Percentiles rank a stretch among this genome's conserved stretches.
These are phyloP conservation scores for Mastomys natalensis DNA, from an alignment of 2,113 vertebrate species.

Conservation along the genomic window DNA sequence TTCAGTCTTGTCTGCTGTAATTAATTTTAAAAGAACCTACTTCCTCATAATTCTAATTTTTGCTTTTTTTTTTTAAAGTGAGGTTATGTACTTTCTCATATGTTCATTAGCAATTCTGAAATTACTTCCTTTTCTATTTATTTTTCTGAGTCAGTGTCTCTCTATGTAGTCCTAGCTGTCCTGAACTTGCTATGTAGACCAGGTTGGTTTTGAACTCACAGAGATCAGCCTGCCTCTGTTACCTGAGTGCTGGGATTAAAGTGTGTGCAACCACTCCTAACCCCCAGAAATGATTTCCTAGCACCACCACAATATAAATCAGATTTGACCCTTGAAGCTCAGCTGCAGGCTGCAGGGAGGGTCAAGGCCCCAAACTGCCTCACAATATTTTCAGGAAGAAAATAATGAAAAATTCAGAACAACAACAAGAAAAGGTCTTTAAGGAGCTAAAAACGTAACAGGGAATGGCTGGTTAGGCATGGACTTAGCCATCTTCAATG, in stretches of 20 bases:
- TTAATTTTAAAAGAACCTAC: not conserved
- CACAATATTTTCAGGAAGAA: conserved; percentile 6
- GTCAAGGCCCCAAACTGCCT: not conserved
- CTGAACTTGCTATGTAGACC: not conserved
- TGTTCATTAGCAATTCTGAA: not conserved
- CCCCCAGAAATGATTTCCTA: conserved; percentile 1
- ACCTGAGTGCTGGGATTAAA: not conserved
- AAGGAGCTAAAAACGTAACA: not conserved
- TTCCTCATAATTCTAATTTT: conserved; percentile 28
- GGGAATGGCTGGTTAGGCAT: not conserved
- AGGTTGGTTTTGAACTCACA: not conserved
- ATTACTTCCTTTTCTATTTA: not conserved
- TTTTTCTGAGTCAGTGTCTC: not conserved
- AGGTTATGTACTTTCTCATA: not conserved
- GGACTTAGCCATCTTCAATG: not conserved
- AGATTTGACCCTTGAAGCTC: not conserved
- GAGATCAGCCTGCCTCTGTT: not conserved
- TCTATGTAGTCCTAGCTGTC: not conserved
- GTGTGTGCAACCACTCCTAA: not conserved
- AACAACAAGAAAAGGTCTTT: not conserved
- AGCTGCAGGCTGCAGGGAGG: not conserved
- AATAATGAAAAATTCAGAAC: not conserved
- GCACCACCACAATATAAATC: not conserved
- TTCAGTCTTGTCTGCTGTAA: not conserved
- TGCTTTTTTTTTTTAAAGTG: not conserved